Conservation (phyloP, 2,888 invertebrate genomes). For the Drosophila gaucha region DNA sequence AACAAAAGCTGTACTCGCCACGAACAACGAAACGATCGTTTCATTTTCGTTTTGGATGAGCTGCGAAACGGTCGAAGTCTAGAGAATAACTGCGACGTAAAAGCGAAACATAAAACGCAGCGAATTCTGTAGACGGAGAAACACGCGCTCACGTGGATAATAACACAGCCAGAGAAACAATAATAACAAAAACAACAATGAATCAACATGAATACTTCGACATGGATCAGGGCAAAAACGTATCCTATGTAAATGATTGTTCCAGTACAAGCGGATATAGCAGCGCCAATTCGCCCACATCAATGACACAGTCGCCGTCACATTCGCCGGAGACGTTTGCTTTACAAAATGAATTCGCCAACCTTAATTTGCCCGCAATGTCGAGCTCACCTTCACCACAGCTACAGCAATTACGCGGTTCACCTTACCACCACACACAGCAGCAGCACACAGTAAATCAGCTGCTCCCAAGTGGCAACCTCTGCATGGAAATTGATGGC, state of each 20-base stretch:
- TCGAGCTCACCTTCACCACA: slow-evolving; percentile 64
- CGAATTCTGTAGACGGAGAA: background rate
- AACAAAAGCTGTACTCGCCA: slow-evolving; percentile 32
- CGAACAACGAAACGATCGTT: slow-evolving; percentile 32
- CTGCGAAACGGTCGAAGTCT: slow-evolving; percentile 31
- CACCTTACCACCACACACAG: slow-evolving; percentile 55
- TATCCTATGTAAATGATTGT: slow-evolving; percentile 72
- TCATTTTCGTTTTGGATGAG: slow-evolving; percentile 56
- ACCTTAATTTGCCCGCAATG: slow-evolving; percentile 70
- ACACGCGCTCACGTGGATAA: slow-evolving; percentile 35
- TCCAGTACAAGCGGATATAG: slow-evolving; percentile 81
- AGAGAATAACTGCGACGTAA: slow-evolving; percentile 35
- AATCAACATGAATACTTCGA: slow-evolving; percentile 70
- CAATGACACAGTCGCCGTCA: slow-evolving; percentile 69
- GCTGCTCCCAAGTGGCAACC: slow-evolving; percentile 49
- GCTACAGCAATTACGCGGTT: slow-evolving; percentile 35
- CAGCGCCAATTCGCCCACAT: slow-evolving; percentile 60
- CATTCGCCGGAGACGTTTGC: slow-evolving; percentile 72
- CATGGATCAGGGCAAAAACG: slow-evolving; percentile 75
- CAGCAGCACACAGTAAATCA: slow-evolving; percentile 23
- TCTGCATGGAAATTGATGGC: slow-evolving; percentile 48
- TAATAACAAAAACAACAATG: slow-evolving; percentile 25
- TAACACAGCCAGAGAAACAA: background rate
- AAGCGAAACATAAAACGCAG: slow-evolving; percentile 4
- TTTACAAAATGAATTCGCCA: slow-evolving; percentile 75